phyloP scores from a whole-genome alignment of 2,113 vertebrate species.

The Melanerpes aurifrons region DNA sequence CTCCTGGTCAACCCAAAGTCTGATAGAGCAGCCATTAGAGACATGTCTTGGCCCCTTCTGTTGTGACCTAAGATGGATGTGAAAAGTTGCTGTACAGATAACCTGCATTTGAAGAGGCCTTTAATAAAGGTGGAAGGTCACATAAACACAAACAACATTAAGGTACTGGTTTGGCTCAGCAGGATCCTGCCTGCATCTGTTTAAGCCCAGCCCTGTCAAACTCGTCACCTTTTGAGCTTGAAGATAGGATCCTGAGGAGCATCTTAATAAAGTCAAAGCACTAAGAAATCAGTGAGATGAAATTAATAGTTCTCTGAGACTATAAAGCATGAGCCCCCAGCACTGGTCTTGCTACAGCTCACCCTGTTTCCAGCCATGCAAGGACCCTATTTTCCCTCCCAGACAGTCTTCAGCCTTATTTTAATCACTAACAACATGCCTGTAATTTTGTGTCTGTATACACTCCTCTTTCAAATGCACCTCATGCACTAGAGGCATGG shows the following conservation, averaged over 20 bases:
- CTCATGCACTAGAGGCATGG: neutral
- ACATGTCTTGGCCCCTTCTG: neutral
- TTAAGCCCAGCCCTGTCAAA: conserved; percentile 26
- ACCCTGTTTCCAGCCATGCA: accelerated
- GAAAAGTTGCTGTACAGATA: neutral
- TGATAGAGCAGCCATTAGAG: neutral
- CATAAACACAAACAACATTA: neutral
- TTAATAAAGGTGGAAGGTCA: neutral
- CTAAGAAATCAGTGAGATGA: conserved; percentile 18
- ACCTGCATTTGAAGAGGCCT: neutral
- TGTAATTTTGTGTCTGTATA: neutral
- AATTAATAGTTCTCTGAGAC: neutral
- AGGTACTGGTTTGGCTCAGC: neutral
- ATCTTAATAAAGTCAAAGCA: neutral
- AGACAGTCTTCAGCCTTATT: neutral
- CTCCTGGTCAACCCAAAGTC: neutral
- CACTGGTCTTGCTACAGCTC: neutral
- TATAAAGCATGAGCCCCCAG: neutral
- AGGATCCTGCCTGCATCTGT: neutral
- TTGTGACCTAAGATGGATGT: neutral
- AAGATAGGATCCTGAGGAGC: neutral
- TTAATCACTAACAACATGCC: neutral
- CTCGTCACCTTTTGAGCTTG: neutral
- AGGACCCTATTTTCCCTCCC: neutral
- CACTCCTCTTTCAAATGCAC: neutral